Evolutionary conservation across 1,140 invertebrate species (phyloP).

Genomic region (Himalopsyche phryganea): DNA sequence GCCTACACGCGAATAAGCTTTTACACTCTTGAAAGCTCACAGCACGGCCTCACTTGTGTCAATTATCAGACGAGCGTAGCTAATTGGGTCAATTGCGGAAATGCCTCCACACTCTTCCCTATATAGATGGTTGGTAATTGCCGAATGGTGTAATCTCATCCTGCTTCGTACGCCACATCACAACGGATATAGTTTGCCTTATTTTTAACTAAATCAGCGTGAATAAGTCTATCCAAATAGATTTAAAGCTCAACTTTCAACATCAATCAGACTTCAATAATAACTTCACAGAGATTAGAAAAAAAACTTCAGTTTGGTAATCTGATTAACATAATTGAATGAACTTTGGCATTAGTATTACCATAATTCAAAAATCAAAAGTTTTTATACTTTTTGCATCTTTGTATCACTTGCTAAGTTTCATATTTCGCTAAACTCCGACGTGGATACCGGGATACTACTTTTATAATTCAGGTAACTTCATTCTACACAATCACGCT

Average conservation of each 20-base stretch:
- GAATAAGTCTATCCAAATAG: neutral
- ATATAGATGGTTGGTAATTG: constrained; percentile 19
- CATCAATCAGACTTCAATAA: neutral
- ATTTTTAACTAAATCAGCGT: too few species aligned
- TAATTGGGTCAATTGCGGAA: constrained; percentile 32
- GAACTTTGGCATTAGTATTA: too few species aligned
- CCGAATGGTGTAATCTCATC: constrained; percentile 19
- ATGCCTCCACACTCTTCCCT: constrained; percentile 2
- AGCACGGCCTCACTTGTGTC: constrained; percentile 20
- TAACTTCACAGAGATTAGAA: neutral
- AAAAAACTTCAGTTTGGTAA: neutral
- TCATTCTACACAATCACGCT: too few species aligned
- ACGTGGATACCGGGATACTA: too few species aligned
- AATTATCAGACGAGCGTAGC: constrained; percentile 22
- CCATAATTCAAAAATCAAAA: too few species aligned
- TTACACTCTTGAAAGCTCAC: too few species aligned
- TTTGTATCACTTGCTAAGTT: too few species aligned
- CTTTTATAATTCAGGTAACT: too few species aligned
- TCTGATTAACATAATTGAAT: neutral
- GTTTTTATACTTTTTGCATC: too few species aligned
- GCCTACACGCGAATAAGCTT: too few species aligned
- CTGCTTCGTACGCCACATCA: neutral
- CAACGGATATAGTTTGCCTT: neutral
- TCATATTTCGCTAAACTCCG: too few species aligned
- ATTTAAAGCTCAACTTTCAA: neutral